These are phyloP conservation scores for Sturnira hondurensis DNA, from an alignment of 2,113 vertebrate species.

Conservation along the genomic window DNA sequence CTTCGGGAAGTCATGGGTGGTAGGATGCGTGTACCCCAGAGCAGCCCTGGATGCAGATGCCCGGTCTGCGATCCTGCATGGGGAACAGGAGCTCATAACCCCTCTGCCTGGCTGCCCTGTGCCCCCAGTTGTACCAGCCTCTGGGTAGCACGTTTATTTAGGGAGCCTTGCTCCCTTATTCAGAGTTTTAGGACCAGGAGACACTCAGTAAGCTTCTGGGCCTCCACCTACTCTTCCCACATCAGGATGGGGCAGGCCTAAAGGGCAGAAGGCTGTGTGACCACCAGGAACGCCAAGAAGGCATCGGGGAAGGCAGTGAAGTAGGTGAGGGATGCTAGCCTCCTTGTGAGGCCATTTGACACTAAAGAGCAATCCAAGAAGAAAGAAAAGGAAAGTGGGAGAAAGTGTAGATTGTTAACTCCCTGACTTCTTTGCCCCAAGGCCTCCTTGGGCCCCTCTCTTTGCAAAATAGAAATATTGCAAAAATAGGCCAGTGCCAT, in stretches of 20 bases:
- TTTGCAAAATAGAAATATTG: slow-evolving; percentile 82
- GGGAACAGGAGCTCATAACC: neutral
- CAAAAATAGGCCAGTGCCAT: slow-evolving; percentile 78
- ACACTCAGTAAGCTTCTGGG: neutral
- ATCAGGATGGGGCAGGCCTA: neutral
- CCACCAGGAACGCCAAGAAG: neutral
- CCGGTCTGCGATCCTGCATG: neutral
- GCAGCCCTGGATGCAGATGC: neutral
- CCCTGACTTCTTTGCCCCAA: slow-evolving; percentile 75
- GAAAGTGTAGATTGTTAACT: slow-evolving; percentile 75
- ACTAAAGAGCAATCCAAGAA: slow-evolving; percentile 52
- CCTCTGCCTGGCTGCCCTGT: neutral
- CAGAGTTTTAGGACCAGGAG: neutral
- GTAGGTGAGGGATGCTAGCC: neutral
- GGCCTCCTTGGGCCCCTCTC: slow-evolving; percentile 79
- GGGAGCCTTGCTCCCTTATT: neutral
- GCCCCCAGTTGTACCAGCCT: neutral
- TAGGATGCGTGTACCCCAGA: neutral
- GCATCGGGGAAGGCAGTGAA: neutral
- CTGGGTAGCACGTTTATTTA: neutral
- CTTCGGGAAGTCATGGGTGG: neutral
- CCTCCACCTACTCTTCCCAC: neutral
- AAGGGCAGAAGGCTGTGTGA: neutral
- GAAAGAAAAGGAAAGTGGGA: slow-evolving; percentile 69
- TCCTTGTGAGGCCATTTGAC: neutral